These are phyloP conservation scores for Ambastaia sidthimunki DNA, from an alignment of 2,797 vertebrate genomes.

Conservation along the genomic window DNA sequence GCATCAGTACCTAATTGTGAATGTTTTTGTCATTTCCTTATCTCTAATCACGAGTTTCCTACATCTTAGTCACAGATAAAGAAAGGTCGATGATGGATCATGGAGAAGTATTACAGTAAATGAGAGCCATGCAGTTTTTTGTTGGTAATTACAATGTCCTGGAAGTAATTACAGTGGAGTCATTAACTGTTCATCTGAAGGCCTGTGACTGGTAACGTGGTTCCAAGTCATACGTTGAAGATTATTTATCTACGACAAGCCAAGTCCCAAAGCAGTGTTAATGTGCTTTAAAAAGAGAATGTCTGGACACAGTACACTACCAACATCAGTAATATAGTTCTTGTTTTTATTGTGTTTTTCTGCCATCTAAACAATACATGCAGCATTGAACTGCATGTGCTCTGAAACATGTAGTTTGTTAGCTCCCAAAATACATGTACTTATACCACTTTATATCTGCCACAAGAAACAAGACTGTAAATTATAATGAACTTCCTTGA, in stretches of 20 bases:
- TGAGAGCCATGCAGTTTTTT: not conserved
- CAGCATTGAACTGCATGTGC: not conserved
- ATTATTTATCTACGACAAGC: not conserved
- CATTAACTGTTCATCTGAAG: not conserved
- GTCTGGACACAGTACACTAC: not conserved
- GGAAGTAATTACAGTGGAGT: not conserved
- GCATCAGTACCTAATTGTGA: not conserved
- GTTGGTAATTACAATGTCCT: not conserved
- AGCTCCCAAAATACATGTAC: not conserved
- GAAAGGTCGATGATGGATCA: slow-evolving; percentile 71
- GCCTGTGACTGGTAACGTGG: not conserved
- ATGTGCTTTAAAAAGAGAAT: not conserved
- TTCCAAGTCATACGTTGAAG: not conserved
- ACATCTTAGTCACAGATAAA: slow-evolving; percentile 74
- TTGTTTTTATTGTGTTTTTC: not conserved
- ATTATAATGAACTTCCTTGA: not conserved
- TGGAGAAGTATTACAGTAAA: not conserved
- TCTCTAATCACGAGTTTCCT: not conserved
- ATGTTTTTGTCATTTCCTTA: not conserved
- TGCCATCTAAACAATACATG: not conserved
- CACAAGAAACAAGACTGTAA: not conserved
- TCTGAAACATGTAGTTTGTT: not conserved
- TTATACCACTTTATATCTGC: not conserved
- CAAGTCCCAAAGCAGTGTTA: not conserved
- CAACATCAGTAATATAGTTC: not conserved